Base-by-base conservation (phyloP, 92 coral and sea anemone genomes). In the Porites divaricata region DNA sequence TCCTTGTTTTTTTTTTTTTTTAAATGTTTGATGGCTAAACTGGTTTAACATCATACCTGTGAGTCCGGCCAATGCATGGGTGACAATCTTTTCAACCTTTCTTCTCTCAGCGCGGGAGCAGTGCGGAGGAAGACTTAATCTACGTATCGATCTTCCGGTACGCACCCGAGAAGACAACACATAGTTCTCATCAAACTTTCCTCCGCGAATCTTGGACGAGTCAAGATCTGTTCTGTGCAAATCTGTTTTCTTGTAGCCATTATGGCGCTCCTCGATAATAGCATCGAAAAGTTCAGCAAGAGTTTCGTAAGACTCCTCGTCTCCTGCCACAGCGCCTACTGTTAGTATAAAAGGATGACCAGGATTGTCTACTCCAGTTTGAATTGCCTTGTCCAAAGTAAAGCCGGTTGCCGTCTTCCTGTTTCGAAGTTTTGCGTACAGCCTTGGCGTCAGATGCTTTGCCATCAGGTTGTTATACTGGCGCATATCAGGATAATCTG, bases 71-170 rank as follows among this genome's bases (percentile, higher is more conserved):
- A 96, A 82, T 1, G 98, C 98, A 52, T 88, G 89, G 70, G 75
- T 83, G 41, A 92, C 96, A 70, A 94, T 81, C 71, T 87, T 84
- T 72, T 96, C 98, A 15, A 95, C 95, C 72, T 92, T 97, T 56
- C 98, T 77, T 63, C 98, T 89, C 81, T 96, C 98, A 52, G 96
- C 98, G 23, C 98, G 95, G 41, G 98, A 89, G 85, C 98, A 95
- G 75, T 95, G 98, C 5, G 98, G 98, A 4, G 98, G 98, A 26
- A 95, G 87, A 78, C 98, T 85, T 45, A 89, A 93, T 22, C 91
- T 89, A 26, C 93, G 94, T 77, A 95, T 92, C 11, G 98, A 95
- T 56, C 98, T 95, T 13, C 98, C 98, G 61, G 98, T 95, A 24
- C 98, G 95, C 64, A 95, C 97, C 66, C 98, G 98, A 28, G 93